phyloP scores from a whole-genome alignment of 2,797 vertebrate species.

The Parauchenoglanis ngamensis region DNA sequence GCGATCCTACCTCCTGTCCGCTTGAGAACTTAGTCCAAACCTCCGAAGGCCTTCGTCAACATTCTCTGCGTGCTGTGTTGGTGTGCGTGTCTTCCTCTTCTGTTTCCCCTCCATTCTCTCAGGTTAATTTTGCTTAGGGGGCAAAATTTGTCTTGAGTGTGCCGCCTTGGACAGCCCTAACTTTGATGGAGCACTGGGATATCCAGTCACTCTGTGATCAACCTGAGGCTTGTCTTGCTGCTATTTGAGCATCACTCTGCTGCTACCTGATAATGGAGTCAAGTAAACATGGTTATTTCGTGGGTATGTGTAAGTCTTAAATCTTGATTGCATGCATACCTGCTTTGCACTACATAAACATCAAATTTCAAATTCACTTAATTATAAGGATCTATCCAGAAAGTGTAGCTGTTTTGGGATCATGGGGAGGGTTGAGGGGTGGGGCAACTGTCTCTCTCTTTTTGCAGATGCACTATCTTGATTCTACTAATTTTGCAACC shows the following conservation, averaged over 20 bases:
- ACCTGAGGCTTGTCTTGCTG: slow-evolving; percentile 77
- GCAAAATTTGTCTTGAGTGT: slow-evolving; percentile 65
- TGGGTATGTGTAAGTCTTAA: slow-evolving; percentile 70
- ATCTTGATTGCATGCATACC: slow-evolving; percentile 74
- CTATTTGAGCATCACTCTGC: slow-evolving; percentile 77
- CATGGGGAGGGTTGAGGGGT: slow-evolving; percentile 63
- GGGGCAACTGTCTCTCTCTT: slow-evolving; percentile 71
- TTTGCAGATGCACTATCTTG: slow-evolving; percentile 73
- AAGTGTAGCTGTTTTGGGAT: slow-evolving; percentile 39
- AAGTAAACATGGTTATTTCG: slow-evolving; percentile 76
- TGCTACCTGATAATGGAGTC: slow-evolving; percentile 77
- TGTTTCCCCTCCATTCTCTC: slow-evolving; percentile 70
- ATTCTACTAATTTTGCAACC: slow-evolving; percentile 64
- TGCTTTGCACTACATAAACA: slow-evolving; percentile 71
- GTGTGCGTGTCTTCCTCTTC: slow-evolving; percentile 61
- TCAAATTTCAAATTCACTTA: slow-evolving; percentile 52
- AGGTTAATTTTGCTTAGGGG: slow-evolving; percentile 71
- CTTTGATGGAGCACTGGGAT: slow-evolving; percentile 77
- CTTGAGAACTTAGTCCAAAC: slow-evolving; percentile 77
- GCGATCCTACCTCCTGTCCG: slow-evolving; percentile 70
- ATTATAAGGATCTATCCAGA: slow-evolving; percentile 39
- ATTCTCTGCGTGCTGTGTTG: slow-evolving; percentile 64
- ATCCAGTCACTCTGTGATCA: slow-evolving; percentile 77
- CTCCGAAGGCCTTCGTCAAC: slow-evolving; percentile 69
- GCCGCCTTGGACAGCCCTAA: slow-evolving; percentile 76